phyloP scores from a whole-genome alignment of 2,888 invertebrate species.

The Steinernema scapterisci region DNA sequence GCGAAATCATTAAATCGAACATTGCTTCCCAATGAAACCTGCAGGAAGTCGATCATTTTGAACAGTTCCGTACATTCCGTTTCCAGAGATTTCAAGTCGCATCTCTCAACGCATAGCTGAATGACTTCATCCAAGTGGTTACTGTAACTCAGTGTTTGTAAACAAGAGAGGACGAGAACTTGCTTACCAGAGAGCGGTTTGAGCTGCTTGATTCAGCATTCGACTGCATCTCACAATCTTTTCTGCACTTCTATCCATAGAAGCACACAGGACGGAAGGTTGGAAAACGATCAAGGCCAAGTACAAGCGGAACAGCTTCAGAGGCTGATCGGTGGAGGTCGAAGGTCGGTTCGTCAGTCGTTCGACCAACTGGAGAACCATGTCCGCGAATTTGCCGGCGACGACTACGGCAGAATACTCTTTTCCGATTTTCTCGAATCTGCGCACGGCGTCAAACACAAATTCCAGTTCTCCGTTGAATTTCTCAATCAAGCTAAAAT shows the following conservation, averaged over 20 bases:
- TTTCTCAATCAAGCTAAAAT: neutral
- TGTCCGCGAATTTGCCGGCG: neutral
- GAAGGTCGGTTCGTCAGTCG: constrained; percentile 9
- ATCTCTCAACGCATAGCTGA: neutral
- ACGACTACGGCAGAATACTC: neutral
- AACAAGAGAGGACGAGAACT: neutral
- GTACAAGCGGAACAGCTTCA: constrained; percentile 41
- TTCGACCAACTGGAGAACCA: constrained; percentile 15
- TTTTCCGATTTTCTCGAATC: constrained; percentile 12
- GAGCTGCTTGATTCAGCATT: constrained; percentile 47
- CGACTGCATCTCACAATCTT: constrained; percentile 44
- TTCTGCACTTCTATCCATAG: constrained; percentile 45
- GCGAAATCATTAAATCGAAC: too few species aligned
- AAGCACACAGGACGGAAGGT: constrained; percentile 47
- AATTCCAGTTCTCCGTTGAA: neutral
- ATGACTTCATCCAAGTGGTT: constrained; percentile 1
- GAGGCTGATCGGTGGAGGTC: neutral
- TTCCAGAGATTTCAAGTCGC: constrained; percentile 2
- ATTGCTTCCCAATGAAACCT: neutral
- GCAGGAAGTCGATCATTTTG: constrained; percentile 14
- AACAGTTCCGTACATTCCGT: neutral
- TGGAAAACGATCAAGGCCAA: constrained; percentile 51
- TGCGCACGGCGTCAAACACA: neutral
- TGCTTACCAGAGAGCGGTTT: constrained; percentile 45
- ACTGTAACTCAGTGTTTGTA: neutral